Conservation (phyloP, 1,140 invertebrate genomes). For the Acromyrmex charruanus region DNA sequence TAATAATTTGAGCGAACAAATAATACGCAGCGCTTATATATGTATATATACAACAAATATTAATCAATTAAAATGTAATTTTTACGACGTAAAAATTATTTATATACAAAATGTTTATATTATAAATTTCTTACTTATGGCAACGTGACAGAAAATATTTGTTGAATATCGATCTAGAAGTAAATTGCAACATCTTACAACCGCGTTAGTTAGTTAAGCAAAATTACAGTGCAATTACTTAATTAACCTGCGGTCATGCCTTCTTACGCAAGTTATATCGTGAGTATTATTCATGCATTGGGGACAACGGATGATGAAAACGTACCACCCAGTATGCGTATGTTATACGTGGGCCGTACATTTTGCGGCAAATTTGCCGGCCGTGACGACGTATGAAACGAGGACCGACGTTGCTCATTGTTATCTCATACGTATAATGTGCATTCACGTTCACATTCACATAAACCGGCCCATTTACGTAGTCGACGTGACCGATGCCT, state of each 20-base stretch:
- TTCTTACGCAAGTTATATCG: slow-evolving; percentile 69
- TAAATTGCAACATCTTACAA: neutral
- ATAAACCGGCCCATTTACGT: slow-evolving; percentile 8
- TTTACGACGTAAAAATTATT: neutral
- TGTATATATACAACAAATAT: neutral
- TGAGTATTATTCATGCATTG: slow-evolving; percentile 73
- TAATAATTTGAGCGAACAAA: neutral
- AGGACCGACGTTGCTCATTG: slow-evolving; percentile 22
- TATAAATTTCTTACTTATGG: neutral
- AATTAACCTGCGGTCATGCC: slow-evolving; percentile 46
- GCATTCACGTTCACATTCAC: neutral
- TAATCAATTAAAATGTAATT: neutral
- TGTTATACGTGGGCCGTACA: slow-evolving; percentile 38
- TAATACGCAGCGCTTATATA: neutral
- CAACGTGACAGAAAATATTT: neutral
- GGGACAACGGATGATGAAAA: slow-evolving; percentile 66
- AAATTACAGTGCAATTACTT: slow-evolving; percentile 50
- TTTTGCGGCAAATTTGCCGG: slow-evolving; percentile 44
- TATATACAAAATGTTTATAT: neutral
- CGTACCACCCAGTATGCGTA: slow-evolving; percentile 57
- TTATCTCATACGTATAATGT: slow-evolving; percentile 34
- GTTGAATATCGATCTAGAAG: neutral
- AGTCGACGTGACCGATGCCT: neutral
- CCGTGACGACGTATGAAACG: slow-evolving; percentile 30
- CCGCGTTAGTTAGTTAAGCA: neutral